These are phyloP conservation scores for Apotomis turbidana DNA, from an alignment of 2,888 invertebrate genomes.

Conservation along the genomic window DNA sequence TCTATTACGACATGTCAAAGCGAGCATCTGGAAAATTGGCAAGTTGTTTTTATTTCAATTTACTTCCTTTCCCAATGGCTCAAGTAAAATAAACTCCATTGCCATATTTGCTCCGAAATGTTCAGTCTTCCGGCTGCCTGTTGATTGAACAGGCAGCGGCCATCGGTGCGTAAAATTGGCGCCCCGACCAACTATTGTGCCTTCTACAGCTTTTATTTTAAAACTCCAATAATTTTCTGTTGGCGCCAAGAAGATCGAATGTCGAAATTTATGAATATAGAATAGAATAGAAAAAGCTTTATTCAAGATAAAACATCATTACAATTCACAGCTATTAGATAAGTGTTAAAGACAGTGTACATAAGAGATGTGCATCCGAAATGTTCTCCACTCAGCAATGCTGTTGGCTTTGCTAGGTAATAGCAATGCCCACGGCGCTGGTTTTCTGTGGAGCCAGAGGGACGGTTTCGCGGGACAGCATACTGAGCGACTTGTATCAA, in stretches of 20 bases:
- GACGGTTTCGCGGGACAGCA: too few relatives aligned
- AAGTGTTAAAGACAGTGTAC: too few relatives aligned
- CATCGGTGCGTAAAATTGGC: conserved; percentile 26
- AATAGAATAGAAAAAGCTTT: too few relatives aligned
- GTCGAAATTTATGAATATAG: not conserved
- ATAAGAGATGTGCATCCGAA: too few relatives aligned
- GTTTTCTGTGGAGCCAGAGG: too few relatives aligned
- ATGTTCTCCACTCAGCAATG: too few relatives aligned
- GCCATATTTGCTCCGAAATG: conserved; percentile 25
- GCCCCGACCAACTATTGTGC: conserved; percentile 26
- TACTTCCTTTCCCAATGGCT: not conserved
- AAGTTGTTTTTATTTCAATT: conserved; percentile 7
- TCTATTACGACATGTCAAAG: not conserved
- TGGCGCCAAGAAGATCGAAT: not conserved
- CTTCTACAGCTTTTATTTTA: conserved; percentile 19
- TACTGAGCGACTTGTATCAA: too few relatives aligned
- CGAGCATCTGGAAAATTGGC: not conserved
- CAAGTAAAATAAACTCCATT: conserved; percentile 4
- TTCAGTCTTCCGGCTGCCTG: conserved; percentile 18
- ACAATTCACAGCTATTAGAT: too few relatives aligned
- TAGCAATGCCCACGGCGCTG: too few relatives aligned
- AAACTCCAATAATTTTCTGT: conserved; percentile 7
- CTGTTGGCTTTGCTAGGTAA: too few relatives aligned
- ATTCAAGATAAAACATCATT: too few relatives aligned
- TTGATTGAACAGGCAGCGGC: conserved; percentile 24